Base-by-base conservation (phyloP, 2,113 vertebrate species). In the Hyla sarda region DNA sequence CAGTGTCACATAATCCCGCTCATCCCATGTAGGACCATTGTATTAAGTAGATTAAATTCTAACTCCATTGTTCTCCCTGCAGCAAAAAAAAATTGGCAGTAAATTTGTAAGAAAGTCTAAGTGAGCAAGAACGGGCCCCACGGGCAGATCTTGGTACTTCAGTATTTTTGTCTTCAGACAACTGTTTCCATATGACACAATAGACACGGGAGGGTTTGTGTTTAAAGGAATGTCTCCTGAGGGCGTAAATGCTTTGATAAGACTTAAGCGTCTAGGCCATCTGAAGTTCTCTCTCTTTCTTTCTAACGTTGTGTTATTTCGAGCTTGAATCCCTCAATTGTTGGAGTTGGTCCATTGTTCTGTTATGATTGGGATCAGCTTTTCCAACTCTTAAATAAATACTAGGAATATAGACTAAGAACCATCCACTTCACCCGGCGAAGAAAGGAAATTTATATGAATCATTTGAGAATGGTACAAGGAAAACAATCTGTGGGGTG, bases 171-270 rank as follows among this genome's bases (percentile, higher is more conserved):
- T 45, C 12, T 2, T 73, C 37, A 32, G 65, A 47, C n/a, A 75
- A 75, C 45, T 28, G 23, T 75, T 75, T 45, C 47, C 74, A 50
- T 11, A 28, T 25, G 73, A 75, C 19, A 75, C 74, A 76, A 76
- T 54, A 75, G 25, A 32, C 2, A 14, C 32, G 47, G 21, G 28
- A 2, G 7, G n/a, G 6, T 28, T 75, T 34, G 77, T 37, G 54
- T 16, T 12, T 41, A 23, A 60, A 37, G 30, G 48, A 77, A 58
- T n/a, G 54, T 34, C 56, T 56, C 75, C 30, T 28, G 23, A 25
- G 77, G 34, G 54, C 34, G 30, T 37, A 41, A 60, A 58, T 54
- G 52, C 32, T 79, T 79, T 56, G 47, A 34, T 78, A 79, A 37
- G 12, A 12, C 76, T 37, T 34, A 21, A 37, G 65, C 21, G 52